A percentile compares a stretch with the other conserved stretches of the same genome.
Conservation (phyloP, 2,113 vertebrate genomes). For the Erythrolamprus reginae region DNA sequence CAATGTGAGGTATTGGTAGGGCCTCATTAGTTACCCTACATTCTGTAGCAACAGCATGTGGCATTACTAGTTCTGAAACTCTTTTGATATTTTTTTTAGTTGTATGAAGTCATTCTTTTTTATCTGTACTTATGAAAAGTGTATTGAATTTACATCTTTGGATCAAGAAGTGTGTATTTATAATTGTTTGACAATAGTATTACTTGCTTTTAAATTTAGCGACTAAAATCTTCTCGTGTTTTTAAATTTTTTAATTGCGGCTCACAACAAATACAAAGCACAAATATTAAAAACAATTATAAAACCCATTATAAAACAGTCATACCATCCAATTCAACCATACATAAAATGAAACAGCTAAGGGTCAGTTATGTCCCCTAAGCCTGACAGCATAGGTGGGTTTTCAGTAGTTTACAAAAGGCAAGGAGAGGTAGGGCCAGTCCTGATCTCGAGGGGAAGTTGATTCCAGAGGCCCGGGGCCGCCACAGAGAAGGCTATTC, state of each 20-base stretch:
- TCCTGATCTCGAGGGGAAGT: too few species aligned
- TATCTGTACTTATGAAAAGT: background rate
- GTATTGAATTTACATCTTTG: conserved; percentile 3
- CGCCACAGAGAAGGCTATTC: too few species aligned
- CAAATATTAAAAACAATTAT: too few species aligned
- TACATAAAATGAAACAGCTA: too few species aligned
- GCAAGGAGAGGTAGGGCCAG: too few species aligned
- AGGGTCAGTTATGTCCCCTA: too few species aligned
- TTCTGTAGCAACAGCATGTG: background rate
- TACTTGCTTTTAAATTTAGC: background rate
- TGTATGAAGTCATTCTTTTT: conserved; percentile 11
- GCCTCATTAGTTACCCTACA: background rate
- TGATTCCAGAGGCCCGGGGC: too few species aligned
- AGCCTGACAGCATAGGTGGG: too few species aligned
- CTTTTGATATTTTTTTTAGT: conserved; percentile 20
- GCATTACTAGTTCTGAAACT: background rate
- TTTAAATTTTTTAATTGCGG: background rate
- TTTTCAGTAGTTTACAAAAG: too few species aligned
- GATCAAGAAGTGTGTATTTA: background rate
- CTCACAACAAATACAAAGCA: too few species aligned
- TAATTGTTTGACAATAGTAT: background rate
- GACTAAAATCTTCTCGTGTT: background rate
- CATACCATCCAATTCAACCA: too few species aligned
- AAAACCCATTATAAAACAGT: too few species aligned
- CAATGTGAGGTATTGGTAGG: background rate